phyloP scores from a whole-genome alignment of 1,140 invertebrate genomes.

The Homarus americanus region DNA sequence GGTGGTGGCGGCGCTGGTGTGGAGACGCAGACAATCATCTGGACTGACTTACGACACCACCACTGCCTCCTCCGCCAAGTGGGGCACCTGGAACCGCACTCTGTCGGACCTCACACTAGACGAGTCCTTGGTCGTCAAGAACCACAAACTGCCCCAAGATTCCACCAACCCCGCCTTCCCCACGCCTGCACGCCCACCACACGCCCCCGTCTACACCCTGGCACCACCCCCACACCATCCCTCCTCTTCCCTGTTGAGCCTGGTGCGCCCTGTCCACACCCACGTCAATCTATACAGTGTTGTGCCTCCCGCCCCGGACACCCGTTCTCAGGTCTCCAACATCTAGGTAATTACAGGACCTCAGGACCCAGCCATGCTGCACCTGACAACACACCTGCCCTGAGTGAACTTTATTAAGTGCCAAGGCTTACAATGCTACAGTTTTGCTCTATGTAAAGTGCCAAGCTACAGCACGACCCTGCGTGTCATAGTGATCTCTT shows the following conservation, averaged over 20 bases:
- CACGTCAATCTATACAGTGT: slow-evolving; percentile 46
- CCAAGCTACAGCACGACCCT: too few species aligned
- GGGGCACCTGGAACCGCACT: slow-evolving; percentile 48
- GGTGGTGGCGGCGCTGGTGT: slow-evolving; percentile 42
- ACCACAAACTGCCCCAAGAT: slow-evolving; percentile 31
- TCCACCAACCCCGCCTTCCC: background rate
- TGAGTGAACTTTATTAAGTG: too few species aligned
- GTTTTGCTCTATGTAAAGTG: too few species aligned
- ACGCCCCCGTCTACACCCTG: slow-evolving; percentile 38
- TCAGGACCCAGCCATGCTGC: too few species aligned
- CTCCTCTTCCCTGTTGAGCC: background rate
- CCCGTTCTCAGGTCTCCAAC: slow-evolving; percentile 21
- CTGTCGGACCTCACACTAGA: slow-evolving; percentile 36
- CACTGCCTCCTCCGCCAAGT: slow-evolving; percentile 29
- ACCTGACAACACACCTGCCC: too few species aligned
- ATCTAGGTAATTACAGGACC: too few species aligned
- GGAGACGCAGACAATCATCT: slow-evolving; percentile 1
- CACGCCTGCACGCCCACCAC: slow-evolving; percentile 11
- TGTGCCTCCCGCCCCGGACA: slow-evolving; percentile 26
- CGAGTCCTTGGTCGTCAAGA: slow-evolving; percentile 53
- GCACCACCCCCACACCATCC: background rate
- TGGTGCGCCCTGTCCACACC: slow-evolving; percentile 38
- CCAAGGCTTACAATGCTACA: too few species aligned
- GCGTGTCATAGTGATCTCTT: too few species aligned
- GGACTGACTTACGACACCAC: slow-evolving; percentile 9